Percentiles rank a stretch among this genome's conserved stretches.
These are phyloP conservation scores for Pelvicachromis taeniatus DNA, from an alignment of 2,113 vertebrate genomes.

Conservation along the genomic window DNA sequence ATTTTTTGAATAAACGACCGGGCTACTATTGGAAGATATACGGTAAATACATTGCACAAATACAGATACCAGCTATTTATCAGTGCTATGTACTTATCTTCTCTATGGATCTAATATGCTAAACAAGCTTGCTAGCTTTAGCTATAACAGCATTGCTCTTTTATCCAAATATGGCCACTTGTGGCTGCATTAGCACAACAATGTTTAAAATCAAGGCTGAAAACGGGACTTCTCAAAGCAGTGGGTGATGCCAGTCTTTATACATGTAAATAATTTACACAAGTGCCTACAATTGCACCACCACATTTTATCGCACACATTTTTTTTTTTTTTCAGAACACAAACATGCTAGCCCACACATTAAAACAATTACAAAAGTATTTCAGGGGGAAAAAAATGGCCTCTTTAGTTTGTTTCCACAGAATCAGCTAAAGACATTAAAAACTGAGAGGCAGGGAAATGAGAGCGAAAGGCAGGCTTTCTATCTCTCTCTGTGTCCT, in stretches of 20 bases:
- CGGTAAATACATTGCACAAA: no score
- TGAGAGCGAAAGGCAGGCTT: neutral
- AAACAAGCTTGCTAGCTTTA: neutral
- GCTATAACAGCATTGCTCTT: neutral
- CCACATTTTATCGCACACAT: neutral
- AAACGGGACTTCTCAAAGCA: neutral
- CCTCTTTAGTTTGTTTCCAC: neutral
- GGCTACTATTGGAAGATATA: no score
- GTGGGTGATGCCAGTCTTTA: neutral
- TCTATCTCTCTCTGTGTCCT: constrained; percentile 21
- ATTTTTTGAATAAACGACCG: no score
- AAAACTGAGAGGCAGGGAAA: neutral
- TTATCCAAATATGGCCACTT: neutral
- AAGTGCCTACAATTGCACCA: neutral
- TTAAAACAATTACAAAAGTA: neutral
- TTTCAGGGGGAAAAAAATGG: neutral
- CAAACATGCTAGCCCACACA: neutral
- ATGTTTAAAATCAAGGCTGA: neutral
- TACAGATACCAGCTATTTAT: no score
- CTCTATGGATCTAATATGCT: neutral
- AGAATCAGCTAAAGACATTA: neutral
- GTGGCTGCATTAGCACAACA: neutral
- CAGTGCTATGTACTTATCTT: neutral
- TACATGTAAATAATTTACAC: neutral
- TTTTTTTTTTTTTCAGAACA: neutral